phyloP scores from a whole-genome alignment of 2,113 vertebrate genomes.

The Scartelaos histophorus region DNA sequence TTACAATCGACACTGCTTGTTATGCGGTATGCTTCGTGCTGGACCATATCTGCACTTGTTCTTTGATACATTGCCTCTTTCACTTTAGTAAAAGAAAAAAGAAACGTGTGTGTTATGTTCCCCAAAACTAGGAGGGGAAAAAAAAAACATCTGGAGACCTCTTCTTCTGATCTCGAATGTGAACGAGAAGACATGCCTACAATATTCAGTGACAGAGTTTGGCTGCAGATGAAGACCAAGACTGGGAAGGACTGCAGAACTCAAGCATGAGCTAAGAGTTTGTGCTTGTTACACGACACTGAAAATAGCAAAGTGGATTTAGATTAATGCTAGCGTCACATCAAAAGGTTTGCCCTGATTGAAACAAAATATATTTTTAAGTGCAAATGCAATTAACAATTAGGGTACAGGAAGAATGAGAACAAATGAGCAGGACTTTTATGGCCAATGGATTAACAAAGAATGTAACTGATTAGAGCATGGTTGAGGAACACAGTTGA shows the following conservation, averaged over 20 bases:
- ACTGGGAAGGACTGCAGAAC: conserved; percentile 46
- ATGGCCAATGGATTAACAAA: background rate
- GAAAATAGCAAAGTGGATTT: conserved; percentile 37
- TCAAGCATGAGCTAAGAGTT: conserved; percentile 53
- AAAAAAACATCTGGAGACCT: conserved; percentile 57
- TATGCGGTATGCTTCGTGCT: conserved; percentile 52
- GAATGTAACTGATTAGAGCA: background rate
- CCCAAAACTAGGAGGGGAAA: conserved; percentile 37
- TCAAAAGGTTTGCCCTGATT: conserved; percentile 18
- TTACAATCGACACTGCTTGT: conserved; percentile 56
- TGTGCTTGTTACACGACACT: conserved; percentile 42
- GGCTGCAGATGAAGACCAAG: conserved; percentile 41
- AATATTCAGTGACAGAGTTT: conserved; percentile 50
- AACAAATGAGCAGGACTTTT: conserved; percentile 10
- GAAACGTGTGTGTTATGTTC: conserved; percentile 47
- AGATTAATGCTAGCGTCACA: conserved; percentile 31
- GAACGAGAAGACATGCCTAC: conserved; percentile 39
- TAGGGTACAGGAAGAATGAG: conserved; percentile 16
- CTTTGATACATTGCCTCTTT: conserved; percentile 51
- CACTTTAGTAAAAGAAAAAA: conserved; percentile 27
- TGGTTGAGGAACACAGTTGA: background rate
- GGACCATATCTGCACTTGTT: conserved; percentile 47
- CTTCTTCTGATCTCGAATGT: conserved; percentile 45
- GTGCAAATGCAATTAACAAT: conserved; percentile 6
- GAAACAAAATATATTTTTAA: conserved; percentile 22